Evolutionary conservation across 2,797 vertebrate species (phyloP).

Genomic region (Eremophila alpestris): DNA sequence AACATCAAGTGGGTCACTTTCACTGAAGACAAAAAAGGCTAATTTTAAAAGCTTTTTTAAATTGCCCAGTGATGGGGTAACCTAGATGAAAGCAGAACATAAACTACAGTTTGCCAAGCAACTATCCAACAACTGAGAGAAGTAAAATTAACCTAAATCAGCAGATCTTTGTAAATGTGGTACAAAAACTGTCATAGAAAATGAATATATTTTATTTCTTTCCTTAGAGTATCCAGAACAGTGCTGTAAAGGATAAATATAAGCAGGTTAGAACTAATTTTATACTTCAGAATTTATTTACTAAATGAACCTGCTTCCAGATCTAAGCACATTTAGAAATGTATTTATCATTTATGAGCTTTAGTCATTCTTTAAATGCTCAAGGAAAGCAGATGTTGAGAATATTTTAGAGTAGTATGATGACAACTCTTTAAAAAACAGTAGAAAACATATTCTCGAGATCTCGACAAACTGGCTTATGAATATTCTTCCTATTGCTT

Average conservation of each 20-base stretch:
- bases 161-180: background rate
- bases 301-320: background rate
- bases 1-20: background rate
- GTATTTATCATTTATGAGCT: background rate
- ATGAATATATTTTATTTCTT: background rate
- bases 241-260: background rate
- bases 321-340: background rate
- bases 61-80: background rate
- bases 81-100: background rate
- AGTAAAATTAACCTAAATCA: background rate
- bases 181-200: background rate
- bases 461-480: background rate
- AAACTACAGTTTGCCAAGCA: background rate
- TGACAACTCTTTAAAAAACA: background rate
- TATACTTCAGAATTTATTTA: background rate
- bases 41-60: background rate
- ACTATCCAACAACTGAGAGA: background rate
- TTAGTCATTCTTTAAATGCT: background rate
- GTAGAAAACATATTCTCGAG: background rate
- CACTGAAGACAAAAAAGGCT: background rate
- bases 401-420: background rate
- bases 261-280: background rate
- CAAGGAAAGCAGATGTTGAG: background rate
- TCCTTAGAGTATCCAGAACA: background rate
- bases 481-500: background rate